Evolutionary conservation across 23 tunicate genomes (phyloP), one percentile per base, ranked within the genome.

Genomic region (Trididemnum miniatum): DNA sequence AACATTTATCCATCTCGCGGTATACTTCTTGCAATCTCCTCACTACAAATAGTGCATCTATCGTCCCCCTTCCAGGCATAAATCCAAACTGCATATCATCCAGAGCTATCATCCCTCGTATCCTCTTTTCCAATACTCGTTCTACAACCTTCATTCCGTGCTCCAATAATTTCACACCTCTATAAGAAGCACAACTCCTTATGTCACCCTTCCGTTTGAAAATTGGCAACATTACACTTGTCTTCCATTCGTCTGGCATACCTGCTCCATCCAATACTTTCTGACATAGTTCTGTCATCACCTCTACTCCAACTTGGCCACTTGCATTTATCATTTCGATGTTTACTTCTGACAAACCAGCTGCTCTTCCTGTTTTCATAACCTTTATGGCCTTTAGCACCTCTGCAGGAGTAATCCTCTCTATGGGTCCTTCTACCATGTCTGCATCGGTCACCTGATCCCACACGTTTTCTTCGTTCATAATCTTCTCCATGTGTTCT

Each of bases 111-210:
- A 71, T 4, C n/a, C 37, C 76, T 71, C 44, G 36, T 31, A 71
- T 29, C 23, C 76, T 71, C 31, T 35, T 31, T 15, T 71, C 76
- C 76, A 34, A 71, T 12, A 71, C 76, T 25, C 76, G 28, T 71
- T 71, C 44, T 5, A 71, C 37, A 32, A 31, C 31, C n/a, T 71
- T 71, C 76, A 71, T 71, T 28, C n/a, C 76, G 31, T 71, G 76
- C n/a, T 71, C 76, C 76, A 71, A 31, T n/a, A 71, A 35, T 23
- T 71, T 71, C 44, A 71, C 76, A 26, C 44, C 76, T 71, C 37
- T 71, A 35, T 71, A 71, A 4, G 76, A 20, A 71, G 37, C 76
- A 32, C 76, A 71, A 23, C n/a, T 71, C 76, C 5, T 71, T 37
- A 35, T 15, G 31, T 71, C 44, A 7, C 76, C 37, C n/a, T 71